Conservation (phyloP, 1,140 invertebrate species). For the Drosophila repletoides region DNA sequence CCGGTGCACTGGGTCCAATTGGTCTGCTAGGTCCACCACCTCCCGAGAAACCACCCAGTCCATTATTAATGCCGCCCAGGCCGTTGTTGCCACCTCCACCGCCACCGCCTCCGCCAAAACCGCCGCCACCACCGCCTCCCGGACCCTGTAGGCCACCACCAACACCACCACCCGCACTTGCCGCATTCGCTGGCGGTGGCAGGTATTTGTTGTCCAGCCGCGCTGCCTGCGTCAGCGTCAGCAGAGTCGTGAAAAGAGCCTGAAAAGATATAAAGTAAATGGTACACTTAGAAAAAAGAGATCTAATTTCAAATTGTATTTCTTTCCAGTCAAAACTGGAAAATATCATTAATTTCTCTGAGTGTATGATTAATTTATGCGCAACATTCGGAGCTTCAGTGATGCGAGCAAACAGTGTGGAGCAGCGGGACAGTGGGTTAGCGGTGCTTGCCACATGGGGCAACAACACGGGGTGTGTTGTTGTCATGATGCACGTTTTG, state of each 20-base stretch:
- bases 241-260: conserved; percentile 57
- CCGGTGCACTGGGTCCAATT: conserved; percentile 35
- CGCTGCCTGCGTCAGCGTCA: conserved; percentile 66
- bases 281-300: neutral
- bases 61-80: conserved; percentile 68
- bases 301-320: too few relatives aligned
- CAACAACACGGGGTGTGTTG: too few relatives aligned
- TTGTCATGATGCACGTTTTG: conserved; percentile 51
- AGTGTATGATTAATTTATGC: conserved; percentile 32
- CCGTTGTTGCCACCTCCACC: conserved; percentile 65
- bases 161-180: conserved; percentile 66
- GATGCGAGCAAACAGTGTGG: conserved; percentile 5
- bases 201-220: conserved; percentile 83
- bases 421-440: conserved; percentile 10
- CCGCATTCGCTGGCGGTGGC: conserved; percentile 79
- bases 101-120: conserved; percentile 47
- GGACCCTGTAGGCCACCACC: conserved; percentile 74
- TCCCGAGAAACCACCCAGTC: conserved; percentile 69
- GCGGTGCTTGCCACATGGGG: neutral
- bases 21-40: conserved; percentile 58
- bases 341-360: too few relatives aligned
- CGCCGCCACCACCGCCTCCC: conserved; percentile 51
- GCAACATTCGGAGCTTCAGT: neutral
- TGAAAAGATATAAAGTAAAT: conserved; percentile 13
- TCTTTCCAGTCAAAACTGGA: too few relatives aligned